Percentiles rank a stretch among this genome's conserved stretches.
Evolutionary conservation across 1,140 invertebrate genomes (phyloP).

Genomic region (Stenopsyche tienmushanensis): DNA sequence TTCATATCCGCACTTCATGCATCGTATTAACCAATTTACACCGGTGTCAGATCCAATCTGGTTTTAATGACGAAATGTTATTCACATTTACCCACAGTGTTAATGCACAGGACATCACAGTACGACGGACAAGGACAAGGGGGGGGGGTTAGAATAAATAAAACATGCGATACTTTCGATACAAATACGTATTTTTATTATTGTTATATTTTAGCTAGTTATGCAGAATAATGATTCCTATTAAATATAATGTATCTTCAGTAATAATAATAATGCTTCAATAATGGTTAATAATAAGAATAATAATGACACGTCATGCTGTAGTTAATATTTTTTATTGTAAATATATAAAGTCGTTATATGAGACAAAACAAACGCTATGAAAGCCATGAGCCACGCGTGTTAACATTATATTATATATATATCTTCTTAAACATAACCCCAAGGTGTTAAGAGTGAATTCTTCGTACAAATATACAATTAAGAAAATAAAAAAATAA

Average conservation of each 20-base stretch:
- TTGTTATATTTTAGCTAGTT: conserved; percentile 60
- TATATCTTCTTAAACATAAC: conserved; percentile 27
- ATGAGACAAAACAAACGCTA: conserved; percentile 42
- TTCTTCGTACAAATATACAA: background rate
- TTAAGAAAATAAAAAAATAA: background rate
- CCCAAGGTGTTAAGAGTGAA: conserved; percentile 27
- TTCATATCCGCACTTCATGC: too few relatives aligned
- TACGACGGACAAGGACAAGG: too few relatives aligned
- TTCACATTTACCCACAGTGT: too few relatives aligned
- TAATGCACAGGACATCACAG: too few relatives aligned
- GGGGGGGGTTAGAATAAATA: conserved; percentile 36
- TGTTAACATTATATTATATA: conserved; percentile 28
- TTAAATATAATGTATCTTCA: conserved; percentile 56
- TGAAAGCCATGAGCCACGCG: conserved; percentile 36
- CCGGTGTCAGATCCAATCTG: too few relatives aligned
- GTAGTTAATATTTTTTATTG: conserved; percentile 42
- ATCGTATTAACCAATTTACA: too few relatives aligned
- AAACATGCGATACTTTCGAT: conserved; percentile 50
- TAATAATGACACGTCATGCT: conserved; percentile 39
- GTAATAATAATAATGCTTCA: conserved; percentile 40
- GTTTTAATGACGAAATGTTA: too few relatives aligned
- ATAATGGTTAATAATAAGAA: conserved; percentile 40
- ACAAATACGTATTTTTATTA: conserved; percentile 57
- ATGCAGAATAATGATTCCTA: conserved; percentile 62
- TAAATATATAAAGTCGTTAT: conserved; percentile 42